phyloP scores from a whole-genome alignment of 2,113 vertebrate genomes.

The Anguilla rostrata region DNA sequence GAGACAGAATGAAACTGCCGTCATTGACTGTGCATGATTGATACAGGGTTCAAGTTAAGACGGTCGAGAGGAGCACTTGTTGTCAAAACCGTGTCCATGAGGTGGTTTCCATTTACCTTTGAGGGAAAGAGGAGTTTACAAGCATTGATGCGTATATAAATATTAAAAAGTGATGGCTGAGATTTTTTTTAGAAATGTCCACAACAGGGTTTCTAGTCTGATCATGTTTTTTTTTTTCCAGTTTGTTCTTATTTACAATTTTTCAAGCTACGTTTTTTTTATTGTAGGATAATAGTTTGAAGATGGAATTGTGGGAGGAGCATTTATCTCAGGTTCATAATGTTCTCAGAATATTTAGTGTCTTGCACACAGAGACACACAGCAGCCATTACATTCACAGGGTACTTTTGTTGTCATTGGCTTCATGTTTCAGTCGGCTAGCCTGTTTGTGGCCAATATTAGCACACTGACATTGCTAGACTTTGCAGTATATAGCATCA shows the following conservation, averaged over 20 bases:
- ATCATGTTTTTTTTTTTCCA: too few species aligned
- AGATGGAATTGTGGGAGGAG: neutral
- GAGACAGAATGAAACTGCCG: neutral
- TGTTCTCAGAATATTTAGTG: neutral
- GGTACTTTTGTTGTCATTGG: neutral
- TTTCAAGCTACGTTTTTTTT: neutral
- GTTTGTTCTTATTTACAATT: neutral
- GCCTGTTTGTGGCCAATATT: neutral
- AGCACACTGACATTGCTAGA: neutral
- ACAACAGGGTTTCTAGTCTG: too few species aligned
- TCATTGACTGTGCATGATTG: neutral
- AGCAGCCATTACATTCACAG: neutral
- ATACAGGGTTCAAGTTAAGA: neutral
- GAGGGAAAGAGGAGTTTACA: too few species aligned
- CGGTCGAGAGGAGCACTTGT: neutral
- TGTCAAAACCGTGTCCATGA: neutral
- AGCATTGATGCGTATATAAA: neutral
- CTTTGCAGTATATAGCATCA: neutral
- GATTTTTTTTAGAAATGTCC: neutral
- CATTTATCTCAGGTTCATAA: neutral
- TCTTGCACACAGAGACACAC: neutral
- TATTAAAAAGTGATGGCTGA: neutral
- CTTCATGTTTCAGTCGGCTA: neutral
- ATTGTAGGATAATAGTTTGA: neutral
- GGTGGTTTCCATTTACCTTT: neutral